Conservation (phyloP, 2,113 vertebrate species). For the Todiramphus chloris region DNA sequence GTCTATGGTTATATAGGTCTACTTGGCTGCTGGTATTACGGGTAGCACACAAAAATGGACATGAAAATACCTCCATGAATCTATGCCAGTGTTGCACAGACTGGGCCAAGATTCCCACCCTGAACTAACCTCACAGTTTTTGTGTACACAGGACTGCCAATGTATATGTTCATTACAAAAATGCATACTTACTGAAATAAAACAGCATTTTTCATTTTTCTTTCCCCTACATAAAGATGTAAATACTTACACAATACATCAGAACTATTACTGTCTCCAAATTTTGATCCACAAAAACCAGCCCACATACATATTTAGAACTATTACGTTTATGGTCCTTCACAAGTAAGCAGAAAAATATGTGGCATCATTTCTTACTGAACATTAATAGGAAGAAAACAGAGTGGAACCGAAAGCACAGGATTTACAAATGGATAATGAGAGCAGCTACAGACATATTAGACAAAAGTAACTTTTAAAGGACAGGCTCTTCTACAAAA, state of each 20-base stretch:
- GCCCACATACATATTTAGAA: neutral
- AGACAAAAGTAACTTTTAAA: neutral
- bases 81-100: accelerated
- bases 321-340: neutral
- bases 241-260: neutral
- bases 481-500: neutral
- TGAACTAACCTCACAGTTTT: neutral
- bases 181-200: neutral
- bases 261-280: neutral
- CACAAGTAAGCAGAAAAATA: neutral
- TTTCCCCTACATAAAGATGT: neutral
- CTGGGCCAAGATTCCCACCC: neutral
- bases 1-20: neutral
- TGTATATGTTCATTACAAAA: neutral
- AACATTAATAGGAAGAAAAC: neutral
- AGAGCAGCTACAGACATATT: neutral
- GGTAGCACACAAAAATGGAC: neutral
- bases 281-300: neutral
- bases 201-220: neutral
- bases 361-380: neutral
- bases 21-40: neutral
- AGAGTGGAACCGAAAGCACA: neutral
- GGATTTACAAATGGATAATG: neutral
- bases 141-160: neutral
- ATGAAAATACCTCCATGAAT: neutral